Evolutionary conservation across 2,888 invertebrate species (phyloP).

Genomic region (Argyra leucocephala): DNA sequence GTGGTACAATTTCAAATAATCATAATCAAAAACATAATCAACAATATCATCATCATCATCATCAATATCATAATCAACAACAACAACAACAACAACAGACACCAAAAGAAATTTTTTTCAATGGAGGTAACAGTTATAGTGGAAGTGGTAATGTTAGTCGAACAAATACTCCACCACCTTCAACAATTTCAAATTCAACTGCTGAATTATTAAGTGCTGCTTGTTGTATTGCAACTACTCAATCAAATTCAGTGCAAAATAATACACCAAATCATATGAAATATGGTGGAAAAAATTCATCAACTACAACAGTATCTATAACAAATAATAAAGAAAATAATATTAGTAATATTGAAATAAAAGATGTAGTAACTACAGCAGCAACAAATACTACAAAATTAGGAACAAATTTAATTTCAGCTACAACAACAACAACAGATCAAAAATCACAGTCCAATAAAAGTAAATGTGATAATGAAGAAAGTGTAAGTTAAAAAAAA

Average conservation of each 20-base stretch:
- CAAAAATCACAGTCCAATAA: slow-evolving; percentile 19
- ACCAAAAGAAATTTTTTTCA: slow-evolving; percentile 7
- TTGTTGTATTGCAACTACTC: slow-evolving; percentile 13
- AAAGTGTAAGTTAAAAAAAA: slow-evolving; percentile 27
- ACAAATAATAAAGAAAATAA: slow-evolving; percentile 7
- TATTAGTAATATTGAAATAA: slow-evolving; percentile 11
- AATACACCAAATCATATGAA: neutral
- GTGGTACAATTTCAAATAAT: neutral
- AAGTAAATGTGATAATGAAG: slow-evolving; percentile 25
- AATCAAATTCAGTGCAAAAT: slow-evolving; percentile 5
- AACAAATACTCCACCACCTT: slow-evolving; percentile 14
- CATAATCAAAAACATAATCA: neutral
- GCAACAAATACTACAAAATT: neutral
- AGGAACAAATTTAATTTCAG: slow-evolving; percentile 9
- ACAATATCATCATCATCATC: slow-evolving; percentile 12
- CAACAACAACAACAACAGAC: slow-evolving; percentile 22
- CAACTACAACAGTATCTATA: neutral
- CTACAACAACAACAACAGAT: slow-evolving; percentile 12
- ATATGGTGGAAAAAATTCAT: neutral
- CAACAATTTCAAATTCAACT: neutral
- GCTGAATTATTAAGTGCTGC: neutral
- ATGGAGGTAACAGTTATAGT: neutral
- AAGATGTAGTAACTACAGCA: slow-evolving; percentile 8
- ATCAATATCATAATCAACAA: slow-evolving; percentile 22
- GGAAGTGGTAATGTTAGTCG: slow-evolving; percentile 32